Percentiles rank a stretch among this genome's conserved stretches.
phyloP scores from a whole-genome alignment of 2,113 vertebrate species.

The Eonycteris spelaea region DNA sequence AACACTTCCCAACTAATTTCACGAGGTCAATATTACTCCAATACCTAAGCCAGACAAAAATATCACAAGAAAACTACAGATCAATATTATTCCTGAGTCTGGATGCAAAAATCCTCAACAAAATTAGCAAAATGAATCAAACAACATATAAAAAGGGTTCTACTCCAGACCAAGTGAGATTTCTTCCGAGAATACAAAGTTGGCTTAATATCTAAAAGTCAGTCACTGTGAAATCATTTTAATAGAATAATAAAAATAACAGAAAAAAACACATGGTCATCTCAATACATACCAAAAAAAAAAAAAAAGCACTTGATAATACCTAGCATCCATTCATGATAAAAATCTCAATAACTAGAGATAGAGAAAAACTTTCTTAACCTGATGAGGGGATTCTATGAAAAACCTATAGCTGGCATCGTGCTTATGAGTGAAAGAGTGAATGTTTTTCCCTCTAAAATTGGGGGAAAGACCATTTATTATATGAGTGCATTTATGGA shows the following conservation, averaged over 20 bases:
- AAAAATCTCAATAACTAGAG: not conserved
- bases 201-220: not conserved
- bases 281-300: not conserved
- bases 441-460: not conserved
- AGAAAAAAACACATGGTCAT: not conserved
- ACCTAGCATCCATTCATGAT: not conserved
- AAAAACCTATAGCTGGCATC: not conserved
- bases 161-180: not conserved
- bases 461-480: not conserved
- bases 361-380: not conserved
- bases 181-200: not conserved
- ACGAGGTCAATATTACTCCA: not conserved
- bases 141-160: not conserved
- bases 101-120: not conserved
- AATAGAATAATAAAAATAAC: not conserved
- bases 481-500: not conserved
- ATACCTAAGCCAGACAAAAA: not conserved
- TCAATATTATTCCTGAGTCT: not conserved
- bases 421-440: not conserved
- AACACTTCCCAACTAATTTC: not conserved
- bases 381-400: not conserved
- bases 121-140: not conserved
- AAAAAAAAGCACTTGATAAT: not conserved
- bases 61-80: not conserved
- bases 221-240: not conserved